Evolutionary conservation across 1,140 invertebrate genomes (phyloP), one percentile per base, ranked within the genome.

Genomic region (Macrostomum lignano): DNA sequence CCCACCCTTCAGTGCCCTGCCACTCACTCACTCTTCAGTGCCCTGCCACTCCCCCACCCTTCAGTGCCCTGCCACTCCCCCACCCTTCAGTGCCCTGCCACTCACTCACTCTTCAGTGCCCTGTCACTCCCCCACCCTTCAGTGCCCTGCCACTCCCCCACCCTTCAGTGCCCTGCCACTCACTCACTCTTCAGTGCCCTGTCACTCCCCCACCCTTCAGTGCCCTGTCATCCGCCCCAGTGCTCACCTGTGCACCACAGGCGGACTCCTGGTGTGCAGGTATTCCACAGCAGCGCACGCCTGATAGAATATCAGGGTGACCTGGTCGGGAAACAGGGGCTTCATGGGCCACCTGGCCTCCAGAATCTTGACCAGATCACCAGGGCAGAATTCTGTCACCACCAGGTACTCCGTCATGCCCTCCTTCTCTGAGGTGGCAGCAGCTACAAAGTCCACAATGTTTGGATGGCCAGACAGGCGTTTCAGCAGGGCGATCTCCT

Each of bases 221-320:
- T n/a, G n/a, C n/a, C n/a, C n/a, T n/a, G n/a, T n/a, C n/a, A n/a
- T n/a, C n/a, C n/a, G n/a, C n/a, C n/a, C n/a, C n/a, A n/a, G n/a
- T n/a, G n/a, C n/a, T 82, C 40, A 91, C 45, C 82, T 62, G 60
- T 94, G 84, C 25, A 75, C 69, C 36, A 93, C 72, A 2, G 81
- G 73, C 7, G 78, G 74, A 28, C 66, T 63, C 55, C 82, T 77
- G 30, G 60, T 67, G 50, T 94, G 86, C 73, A 94, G 11, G 51
- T 86, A 76, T 41, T 77, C 68, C 6, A 93, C 73, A 17, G 81
- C 76, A 40, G 65, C 65, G 40, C 74, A 76, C 33, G 73, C 71
- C 58, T 88, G 79, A 59, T 84, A 86, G 47, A 86, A 79, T 36
- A 93, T 69, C 46, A 67, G 68, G 42, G 76, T 63, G n/a, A 91